Percentiles rank a stretch among this genome's conserved stretches.
These are phyloP conservation scores for Oophaga pumilio DNA, from an alignment of 2,113 vertebrate genomes.

Conservation along the genomic window DNA sequence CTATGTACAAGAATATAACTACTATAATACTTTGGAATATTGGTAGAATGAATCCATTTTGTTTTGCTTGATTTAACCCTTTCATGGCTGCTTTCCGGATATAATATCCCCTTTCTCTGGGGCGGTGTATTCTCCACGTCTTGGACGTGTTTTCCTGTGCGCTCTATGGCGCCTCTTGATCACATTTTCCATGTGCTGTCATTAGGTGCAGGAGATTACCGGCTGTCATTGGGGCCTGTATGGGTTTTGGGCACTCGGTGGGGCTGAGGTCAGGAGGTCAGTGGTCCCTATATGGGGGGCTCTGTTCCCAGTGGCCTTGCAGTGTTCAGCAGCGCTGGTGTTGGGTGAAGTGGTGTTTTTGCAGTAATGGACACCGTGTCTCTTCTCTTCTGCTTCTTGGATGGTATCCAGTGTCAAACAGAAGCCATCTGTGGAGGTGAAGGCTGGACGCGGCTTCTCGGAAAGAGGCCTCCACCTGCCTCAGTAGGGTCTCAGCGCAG, in stretches of 20 bases:
- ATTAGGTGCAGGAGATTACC: not conserved
- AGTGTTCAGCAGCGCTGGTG: not conserved
- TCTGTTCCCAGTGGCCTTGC: not conserved
- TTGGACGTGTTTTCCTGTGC: not conserved
- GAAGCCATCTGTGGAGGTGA: slow-evolving; percentile 49
- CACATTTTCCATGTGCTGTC: slow-evolving; percentile 40
- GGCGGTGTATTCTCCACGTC: not conserved
- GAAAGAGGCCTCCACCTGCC: slow-evolving; percentile 46
- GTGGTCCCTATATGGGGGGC: not conserved
- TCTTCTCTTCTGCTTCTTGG: slow-evolving; percentile 11
- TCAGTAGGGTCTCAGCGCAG: not conserved
- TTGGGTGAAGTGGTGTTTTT: not conserved
- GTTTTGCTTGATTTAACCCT: no score
- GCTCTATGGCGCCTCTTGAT: not conserved
- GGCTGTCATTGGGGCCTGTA: slow-evolving; percentile 7
- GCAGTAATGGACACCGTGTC: slow-evolving; percentile 12
- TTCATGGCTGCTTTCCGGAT: not conserved
- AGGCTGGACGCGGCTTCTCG: slow-evolving; percentile 19
- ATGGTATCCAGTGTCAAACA: slow-evolving; percentile 20
- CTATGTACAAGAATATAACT: not conserved
- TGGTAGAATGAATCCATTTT: no score
- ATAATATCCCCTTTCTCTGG: not conserved
- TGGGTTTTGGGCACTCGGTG: not conserved
- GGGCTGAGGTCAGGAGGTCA: slow-evolving; percentile 13
- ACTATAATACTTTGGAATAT: not conserved